Evolutionary conservation across 2,113 vertebrate genomes (phyloP).

Genomic region (Deroptyus accipitrinus): DNA sequence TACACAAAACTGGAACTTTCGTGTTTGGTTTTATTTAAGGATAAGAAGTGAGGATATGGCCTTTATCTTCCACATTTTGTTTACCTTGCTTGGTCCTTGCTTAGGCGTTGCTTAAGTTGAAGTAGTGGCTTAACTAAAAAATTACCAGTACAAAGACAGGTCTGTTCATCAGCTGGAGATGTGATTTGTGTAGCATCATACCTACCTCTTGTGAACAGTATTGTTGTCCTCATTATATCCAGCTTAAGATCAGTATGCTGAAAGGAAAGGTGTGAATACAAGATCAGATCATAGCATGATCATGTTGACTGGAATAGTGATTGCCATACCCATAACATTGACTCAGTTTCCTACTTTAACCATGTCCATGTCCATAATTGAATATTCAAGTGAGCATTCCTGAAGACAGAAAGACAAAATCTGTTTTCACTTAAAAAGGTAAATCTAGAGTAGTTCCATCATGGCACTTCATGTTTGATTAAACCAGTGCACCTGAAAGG

Average conservation of each 20-base stretch:
- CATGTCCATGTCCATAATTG: rapidly evolving
- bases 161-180: not conserved
- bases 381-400: not conserved
- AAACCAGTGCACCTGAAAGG: not conserved
- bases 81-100: not conserved
- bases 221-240: not conserved
- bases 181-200: not conserved
- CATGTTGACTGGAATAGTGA: not conserved
- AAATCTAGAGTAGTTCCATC: not conserved
- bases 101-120: not conserved
- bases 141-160: not conserved
- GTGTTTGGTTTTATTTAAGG: not conserved
- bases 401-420: not conserved
- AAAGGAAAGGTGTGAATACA: not conserved
- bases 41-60: not conserved
- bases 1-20: not conserved
- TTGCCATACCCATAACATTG: not conserved
- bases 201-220: not conserved
- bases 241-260: not conserved
- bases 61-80: not conserved
- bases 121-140: not conserved
- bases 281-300: not conserved
- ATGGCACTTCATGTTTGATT: not conserved
- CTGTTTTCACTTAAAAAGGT: not conserved
- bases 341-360: not conserved